Percentiles rank a stretch among this genome's conserved stretches.
Evolutionary conservation across 2,113 vertebrate species (phyloP).

Genomic region (Mus pahari): DNA sequence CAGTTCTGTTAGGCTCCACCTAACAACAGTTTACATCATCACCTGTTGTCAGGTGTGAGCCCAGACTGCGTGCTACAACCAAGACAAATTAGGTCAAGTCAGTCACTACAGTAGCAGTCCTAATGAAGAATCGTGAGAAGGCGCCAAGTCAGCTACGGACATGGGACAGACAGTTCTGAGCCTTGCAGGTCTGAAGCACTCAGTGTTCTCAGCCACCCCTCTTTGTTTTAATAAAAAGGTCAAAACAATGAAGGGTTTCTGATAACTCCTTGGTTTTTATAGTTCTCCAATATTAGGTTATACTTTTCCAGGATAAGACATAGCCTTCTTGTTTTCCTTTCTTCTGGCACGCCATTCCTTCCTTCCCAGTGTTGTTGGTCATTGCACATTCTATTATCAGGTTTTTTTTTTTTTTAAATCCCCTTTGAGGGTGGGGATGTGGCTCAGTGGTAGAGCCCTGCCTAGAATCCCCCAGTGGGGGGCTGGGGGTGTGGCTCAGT

Average conservation of each 20-base stretch:
- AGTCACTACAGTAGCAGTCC: not conserved
- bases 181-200: not conserved
- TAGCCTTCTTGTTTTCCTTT: not conserved
- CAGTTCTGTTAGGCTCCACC: too few species aligned
- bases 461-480: not conserved
- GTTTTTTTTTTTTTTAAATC: too few species aligned
- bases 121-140: not conserved
- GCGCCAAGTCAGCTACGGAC: too few species aligned
- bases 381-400: not conserved
- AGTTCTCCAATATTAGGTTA: not conserved
- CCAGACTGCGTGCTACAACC: not conserved
- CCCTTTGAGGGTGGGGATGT: not conserved
- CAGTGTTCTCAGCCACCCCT: not conserved
- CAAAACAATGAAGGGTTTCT: conserved; percentile 18
- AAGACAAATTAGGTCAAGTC: not conserved
- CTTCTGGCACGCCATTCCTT: not conserved
- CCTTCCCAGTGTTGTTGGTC: not conserved
- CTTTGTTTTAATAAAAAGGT: not conserved
- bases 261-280: not conserved
- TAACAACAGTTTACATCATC: too few species aligned
- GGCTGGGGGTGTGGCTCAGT: not conserved
- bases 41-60: too few species aligned
- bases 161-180: not conserved
- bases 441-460: not conserved
- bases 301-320: not conserved